Evolutionary conservation across 2,888 invertebrate species (phyloP), one percentile per base, ranked within the genome.

Genomic region (Meliscaeva auricollis): DNA sequence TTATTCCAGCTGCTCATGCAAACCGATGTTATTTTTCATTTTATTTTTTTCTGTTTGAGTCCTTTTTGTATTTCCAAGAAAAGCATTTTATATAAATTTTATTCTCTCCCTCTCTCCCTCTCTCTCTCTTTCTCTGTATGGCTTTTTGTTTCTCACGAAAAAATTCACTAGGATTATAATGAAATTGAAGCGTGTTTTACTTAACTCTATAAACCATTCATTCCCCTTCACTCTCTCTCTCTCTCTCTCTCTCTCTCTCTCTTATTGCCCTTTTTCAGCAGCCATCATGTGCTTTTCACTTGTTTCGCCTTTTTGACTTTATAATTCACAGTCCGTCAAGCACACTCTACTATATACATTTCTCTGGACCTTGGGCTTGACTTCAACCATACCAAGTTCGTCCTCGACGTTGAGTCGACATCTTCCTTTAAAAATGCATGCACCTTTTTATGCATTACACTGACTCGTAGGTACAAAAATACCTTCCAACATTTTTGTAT

Each of bases 271-370:
- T n/a, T n/a, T n/a, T n/a, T n/a, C n/a, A n/a, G n/a, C n/a, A n/a
- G n/a, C n/a, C n/a, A n/a, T n/a, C n/a, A n/a, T n/a, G n/a, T 38
- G 38, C 38, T 11, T 58, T 38, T 30, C 44, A 70, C 70, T 81
- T 9, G 48, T 69, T 38, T 56, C 35, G 48, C 70, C 26, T 73
- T 82, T 52, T 54, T 72, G 68, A 78, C 73, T 82, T 82, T 48
- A 73, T 69, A 73, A 78, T 82, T 66, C 41, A 78, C 77, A 78
- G 52, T 78, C 66, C 78, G 78, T 38, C 48, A 54, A 62, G 73
- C 73, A 68, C 30, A 44, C 35, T 26, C 46, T n/a, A 44, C 35
- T 26, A 35, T n/a, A 41, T 44, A 22, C 35, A 9, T 60, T n/a
- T 9, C 9, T 11, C 30, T 62, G 15, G 26, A 62, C 62, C 26